These are phyloP conservation scores for Arnoldichthys spilopterus DNA, from an alignment of 2,797 vertebrate genomes.

Conservation along the genomic window DNA sequence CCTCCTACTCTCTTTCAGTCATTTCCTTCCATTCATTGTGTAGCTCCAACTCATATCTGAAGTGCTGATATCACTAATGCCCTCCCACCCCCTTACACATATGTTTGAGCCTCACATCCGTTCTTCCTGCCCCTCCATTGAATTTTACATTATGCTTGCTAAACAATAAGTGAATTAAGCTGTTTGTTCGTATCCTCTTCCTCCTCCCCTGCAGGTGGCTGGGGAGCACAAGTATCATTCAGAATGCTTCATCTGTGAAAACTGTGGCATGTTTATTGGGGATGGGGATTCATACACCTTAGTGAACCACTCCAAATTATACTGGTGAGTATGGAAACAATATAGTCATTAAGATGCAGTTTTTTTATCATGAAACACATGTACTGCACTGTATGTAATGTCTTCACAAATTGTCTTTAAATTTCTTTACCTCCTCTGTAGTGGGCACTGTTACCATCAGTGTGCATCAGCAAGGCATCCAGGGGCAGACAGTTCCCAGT, in stretches of 20 bases:
- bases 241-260: constrained; percentile 92
- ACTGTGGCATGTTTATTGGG: constrained; percentile 88
- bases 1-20: constrained; percentile 16
- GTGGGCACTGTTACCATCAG: constrained; percentile 90
- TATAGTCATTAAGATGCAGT: background rate
- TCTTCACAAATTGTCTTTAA: background rate
- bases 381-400: background rate
- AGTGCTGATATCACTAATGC: constrained; percentile 44
- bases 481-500: constrained; percentile 64
- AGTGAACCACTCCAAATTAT: constrained; percentile 90
- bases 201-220: constrained; percentile 80
- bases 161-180: constrained; percentile 8
- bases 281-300: constrained; percentile 92
- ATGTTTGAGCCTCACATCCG: constrained; percentile 15
- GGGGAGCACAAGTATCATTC: constrained; percentile 97
- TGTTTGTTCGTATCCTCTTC: background rate
- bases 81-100: constrained; percentile 6
- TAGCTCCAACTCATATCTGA: constrained; percentile 31
- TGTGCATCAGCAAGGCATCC: constrained; percentile 72
- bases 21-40: constrained; percentile 47
- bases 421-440: constrained; percentile 57
- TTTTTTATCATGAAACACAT: background rate
- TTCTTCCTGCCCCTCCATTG: constrained; percentile 12
- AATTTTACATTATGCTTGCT: constrained; percentile 2
- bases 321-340: constrained; percentile 76